Conservation (phyloP, 1,140 invertebrate genomes). For the Drosophila eugracilis region DNA sequence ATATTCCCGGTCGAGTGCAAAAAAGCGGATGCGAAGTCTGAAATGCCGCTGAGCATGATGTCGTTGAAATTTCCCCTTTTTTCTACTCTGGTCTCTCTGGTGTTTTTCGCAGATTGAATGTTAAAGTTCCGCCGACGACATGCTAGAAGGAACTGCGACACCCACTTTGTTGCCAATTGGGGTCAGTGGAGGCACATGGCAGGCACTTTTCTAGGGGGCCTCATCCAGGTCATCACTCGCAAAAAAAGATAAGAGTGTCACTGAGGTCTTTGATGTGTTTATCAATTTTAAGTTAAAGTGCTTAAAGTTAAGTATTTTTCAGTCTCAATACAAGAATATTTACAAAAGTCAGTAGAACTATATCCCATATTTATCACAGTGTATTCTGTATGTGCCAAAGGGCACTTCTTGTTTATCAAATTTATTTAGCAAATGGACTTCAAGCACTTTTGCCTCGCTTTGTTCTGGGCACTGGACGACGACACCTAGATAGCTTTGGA, state of each 20-base stretch:
- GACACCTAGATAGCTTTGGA: conserved; percentile 20
- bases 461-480: conserved; percentile 30
- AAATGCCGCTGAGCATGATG: conserved; percentile 16
- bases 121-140: conserved; percentile 37
- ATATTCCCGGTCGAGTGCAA: conserved; percentile 19
- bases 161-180: conserved; percentile 43
- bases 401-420: conserved; percentile 47
- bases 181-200: conserved; percentile 26
- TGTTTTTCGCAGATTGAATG: conserved; percentile 44
- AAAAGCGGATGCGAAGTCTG: conserved; percentile 33
- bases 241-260: conserved; percentile 10
- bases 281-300: too few relatives aligned
- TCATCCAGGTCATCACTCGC: conserved; percentile 7
- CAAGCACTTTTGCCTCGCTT: conserved; percentile 50
- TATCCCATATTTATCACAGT: conserved; percentile 19
- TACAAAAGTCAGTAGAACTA: too few relatives aligned
- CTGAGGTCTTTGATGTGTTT: too few relatives aligned
- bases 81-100: conserved; percentile 8
- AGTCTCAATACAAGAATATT: too few relatives aligned
- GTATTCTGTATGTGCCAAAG: conserved; percentile 6
- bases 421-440: conserved; percentile 62
- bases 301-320: too few relatives aligned
- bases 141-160: conserved; percentile 35
- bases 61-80: not conserved
- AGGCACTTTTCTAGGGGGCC: not conserved